Evolutionary conservation across 2,888 invertebrate species (phyloP), one percentile per base, ranked within the genome.

Genomic region (Fragum fragum): DNA sequence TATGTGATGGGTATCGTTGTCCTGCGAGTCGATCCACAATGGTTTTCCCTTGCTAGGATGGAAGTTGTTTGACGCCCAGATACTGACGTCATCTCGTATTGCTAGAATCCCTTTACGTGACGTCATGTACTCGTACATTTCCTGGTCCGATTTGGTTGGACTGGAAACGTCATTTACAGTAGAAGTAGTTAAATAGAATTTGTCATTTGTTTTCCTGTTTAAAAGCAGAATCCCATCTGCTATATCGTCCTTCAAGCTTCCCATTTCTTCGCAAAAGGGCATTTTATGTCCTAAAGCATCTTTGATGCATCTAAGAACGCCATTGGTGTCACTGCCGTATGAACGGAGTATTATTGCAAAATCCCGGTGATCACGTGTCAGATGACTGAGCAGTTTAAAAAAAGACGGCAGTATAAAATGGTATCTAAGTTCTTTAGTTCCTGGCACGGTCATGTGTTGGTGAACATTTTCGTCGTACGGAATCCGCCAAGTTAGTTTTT

Each of bases 361-460:
- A 32, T 86, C 76, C 63, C 81, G 66, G 7, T 57, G 26, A 3
- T 76, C 63, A 18, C 68, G n/a, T 9, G 77, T 68, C 0, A 86
- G 57, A 42, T 69, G 32, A 18, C 59, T 73, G 14, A 86, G 26
- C 42, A 86, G 68, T 76, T 74, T 73, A 16, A 77, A 81, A 61
- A 86, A 86, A 1, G 86, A 59, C 23, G 86, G 86, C 42, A 86
- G 59, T 18, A 86, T 74, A 29, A 83, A 81, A 73, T 86, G 83
- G 42, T 76, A 86, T 39, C 81, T 66, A 39, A 61, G 66, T 0
- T 76, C 68, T 39, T 76, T 72, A 0, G 74, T 76, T 42, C 86
- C 86, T 0, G 79, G 81, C 18, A 86, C 82, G 7, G 86, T 86
- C 32, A 81, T 47, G 18, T 71, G 55, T 23, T 68, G 59, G 53